A percentile compares a stretch with the other conserved stretches of the same genome.
phyloP scores from a whole-genome alignment of 1,140 invertebrate genomes.

The Polypedilum vanderplanki region DNA sequence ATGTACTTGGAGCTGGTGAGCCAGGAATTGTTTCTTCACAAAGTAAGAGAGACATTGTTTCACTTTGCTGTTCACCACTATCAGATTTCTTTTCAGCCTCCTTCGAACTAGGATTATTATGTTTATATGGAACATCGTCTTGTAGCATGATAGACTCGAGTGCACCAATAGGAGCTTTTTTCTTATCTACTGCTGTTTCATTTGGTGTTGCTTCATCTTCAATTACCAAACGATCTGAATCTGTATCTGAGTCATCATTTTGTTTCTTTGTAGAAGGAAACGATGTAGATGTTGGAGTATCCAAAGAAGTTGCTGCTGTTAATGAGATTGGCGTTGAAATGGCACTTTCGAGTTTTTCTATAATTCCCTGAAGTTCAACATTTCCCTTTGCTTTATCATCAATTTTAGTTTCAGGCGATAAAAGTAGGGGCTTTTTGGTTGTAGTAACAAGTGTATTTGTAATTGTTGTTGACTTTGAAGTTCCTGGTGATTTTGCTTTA shows the following conservation, averaged over 20 bases:
- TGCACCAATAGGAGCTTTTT: constrained; percentile 31
- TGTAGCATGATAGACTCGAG: constrained; percentile 30
- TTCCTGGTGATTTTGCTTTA: neutral
- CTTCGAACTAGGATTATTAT: constrained; percentile 32
- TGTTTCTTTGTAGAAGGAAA: constrained; percentile 32
- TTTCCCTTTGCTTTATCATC: constrained; percentile 48
- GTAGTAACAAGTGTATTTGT: neutral
- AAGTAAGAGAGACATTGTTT: constrained; percentile 58
- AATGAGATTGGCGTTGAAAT: constrained; percentile 38
- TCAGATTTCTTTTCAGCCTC: constrained; percentile 28
- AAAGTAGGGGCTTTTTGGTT: constrained; percentile 32
- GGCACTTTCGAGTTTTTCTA: constrained; percentile 49
- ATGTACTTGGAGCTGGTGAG: constrained; percentile 62
- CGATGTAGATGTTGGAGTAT: constrained; percentile 30
- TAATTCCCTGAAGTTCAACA: constrained; percentile 52
- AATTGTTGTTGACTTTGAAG: neutral
- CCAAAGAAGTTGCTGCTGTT: constrained; percentile 17
- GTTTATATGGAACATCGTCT: constrained; percentile 22
- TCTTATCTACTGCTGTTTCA: neutral
- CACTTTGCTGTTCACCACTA: constrained; percentile 44
- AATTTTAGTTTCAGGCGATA: constrained; percentile 39
- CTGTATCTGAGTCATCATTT: constrained; percentile 54
- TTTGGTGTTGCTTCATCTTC: constrained; percentile 38
- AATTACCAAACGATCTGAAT: constrained; percentile 61
- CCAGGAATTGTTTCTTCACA: constrained; percentile 85